Percentiles rank a stretch among this genome's conserved stretches.
Conservation (phyloP, 1,140 invertebrate genomes). For the Listronotus oregonensis region DNA sequence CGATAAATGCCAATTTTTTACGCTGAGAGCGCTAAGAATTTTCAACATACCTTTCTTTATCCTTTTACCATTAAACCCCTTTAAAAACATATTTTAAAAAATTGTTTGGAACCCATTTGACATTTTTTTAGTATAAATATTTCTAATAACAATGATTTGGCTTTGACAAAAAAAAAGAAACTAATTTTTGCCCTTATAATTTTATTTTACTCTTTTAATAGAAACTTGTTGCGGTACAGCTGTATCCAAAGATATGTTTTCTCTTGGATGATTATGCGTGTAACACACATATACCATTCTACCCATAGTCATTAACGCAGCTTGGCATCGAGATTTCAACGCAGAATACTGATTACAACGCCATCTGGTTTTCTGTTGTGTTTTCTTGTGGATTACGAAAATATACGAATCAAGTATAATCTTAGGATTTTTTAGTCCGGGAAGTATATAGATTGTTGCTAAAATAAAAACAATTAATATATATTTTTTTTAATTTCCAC, state of each 20-base stretch:
- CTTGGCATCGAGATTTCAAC: constrained; percentile 27
- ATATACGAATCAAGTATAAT: constrained; percentile 34
- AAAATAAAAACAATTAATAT: constrained; percentile 7
- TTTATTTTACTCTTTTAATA: constrained; percentile 6
- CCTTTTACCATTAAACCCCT: no score
- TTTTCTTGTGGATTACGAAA: constrained; percentile 35
- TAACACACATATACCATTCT: constrained; percentile 21
- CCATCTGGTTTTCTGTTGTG: constrained; percentile 36
- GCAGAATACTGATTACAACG: constrained; percentile 30
- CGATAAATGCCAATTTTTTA: no score
- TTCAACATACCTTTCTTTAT: no score
- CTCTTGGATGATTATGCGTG: constrained; percentile 29
- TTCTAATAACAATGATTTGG: no score
- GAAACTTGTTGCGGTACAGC: constrained; percentile 15
- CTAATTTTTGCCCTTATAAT: no score
- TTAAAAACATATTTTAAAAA: no score
- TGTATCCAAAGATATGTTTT: neutral
- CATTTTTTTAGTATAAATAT: no score
- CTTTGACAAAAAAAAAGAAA: no score
- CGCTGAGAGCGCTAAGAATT: no score
- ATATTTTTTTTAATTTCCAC: no score
- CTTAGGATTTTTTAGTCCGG: constrained; percentile 37
- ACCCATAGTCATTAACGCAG: constrained; percentile 26
- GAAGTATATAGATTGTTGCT: constrained; percentile 30
- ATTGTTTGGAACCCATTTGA: no score